A percentile compares a stretch with the other conserved stretches of the same genome.
Conservation (phyloP, 2,888 invertebrate genomes). For the Phalangium opilio region DNA sequence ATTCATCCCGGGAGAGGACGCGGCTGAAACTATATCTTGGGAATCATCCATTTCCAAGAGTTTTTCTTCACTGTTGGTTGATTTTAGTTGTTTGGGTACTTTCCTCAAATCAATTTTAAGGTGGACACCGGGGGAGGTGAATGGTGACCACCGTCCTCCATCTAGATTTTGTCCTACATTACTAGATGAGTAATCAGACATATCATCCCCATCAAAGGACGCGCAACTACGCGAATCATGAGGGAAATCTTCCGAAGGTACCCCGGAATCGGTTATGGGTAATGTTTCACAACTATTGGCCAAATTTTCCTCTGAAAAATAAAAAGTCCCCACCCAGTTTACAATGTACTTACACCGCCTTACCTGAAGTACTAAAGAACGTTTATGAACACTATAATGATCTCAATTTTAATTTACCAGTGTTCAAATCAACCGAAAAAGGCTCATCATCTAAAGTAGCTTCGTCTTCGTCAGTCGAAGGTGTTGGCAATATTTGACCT, state of each 20-base stretch:
- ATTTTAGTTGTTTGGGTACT: conserved; percentile 4
- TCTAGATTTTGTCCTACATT: conserved; percentile 28
- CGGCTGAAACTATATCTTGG: conserved; percentile 8
- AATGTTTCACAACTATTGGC: no score
- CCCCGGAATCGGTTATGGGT: no score
- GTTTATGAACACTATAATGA: no score
- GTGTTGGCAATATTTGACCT: conserved; percentile 17
- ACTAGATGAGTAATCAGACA: conserved; percentile 27
- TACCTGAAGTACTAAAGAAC: no score
- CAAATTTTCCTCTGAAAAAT: no score
- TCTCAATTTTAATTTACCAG: no score
- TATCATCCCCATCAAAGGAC: conserved; percentile 22
- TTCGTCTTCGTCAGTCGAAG: conserved; percentile 24
- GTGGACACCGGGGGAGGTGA: conserved; percentile 9
- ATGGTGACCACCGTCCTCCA: conserved; percentile 23
- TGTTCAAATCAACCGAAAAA: conserved; percentile 4
- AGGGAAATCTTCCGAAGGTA: conserved; percentile 4
- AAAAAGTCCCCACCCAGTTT: no score
- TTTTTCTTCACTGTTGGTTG: conserved; percentile 15
- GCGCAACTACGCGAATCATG: conserved; percentile 1
- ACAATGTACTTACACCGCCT: no score
- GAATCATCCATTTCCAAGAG: conserved; percentile 14
- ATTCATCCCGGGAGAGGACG: conserved; percentile 13
- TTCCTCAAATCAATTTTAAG: no score
- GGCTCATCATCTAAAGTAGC: conserved; percentile 29